phyloP scores from a whole-genome alignment of 2,888 invertebrate genomes.

The Orthosia gothica region DNA sequence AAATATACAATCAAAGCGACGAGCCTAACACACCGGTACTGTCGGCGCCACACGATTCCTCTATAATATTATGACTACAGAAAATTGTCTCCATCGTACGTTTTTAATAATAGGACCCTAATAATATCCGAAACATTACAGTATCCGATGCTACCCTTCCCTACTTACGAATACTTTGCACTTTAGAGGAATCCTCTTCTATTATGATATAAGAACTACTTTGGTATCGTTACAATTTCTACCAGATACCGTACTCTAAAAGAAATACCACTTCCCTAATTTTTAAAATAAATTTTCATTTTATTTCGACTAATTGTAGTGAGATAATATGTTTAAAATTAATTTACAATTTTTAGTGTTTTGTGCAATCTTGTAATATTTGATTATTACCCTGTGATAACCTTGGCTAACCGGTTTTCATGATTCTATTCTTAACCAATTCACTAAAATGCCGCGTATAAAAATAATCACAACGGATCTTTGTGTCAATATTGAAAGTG shows the following conservation, averaged over 20 bases:
- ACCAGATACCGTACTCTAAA: conserved; percentile 61
- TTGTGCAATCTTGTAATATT: conserved; percentile 75
- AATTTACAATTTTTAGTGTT: conserved; percentile 67
- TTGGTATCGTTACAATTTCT: conserved; percentile 53
- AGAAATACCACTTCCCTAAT: conserved; percentile 54
- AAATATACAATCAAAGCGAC: conserved; percentile 56
- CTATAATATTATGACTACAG: conserved; percentile 52
- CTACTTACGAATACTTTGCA: conserved; percentile 75
- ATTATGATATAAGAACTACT: conserved; percentile 43
- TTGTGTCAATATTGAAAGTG: no score
- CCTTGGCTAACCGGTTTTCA: conserved; percentile 79
- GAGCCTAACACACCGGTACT: conserved; percentile 49
- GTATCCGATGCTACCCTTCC: conserved; percentile 63
- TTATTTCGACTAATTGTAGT: conserved; percentile 55
- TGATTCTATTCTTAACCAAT: conserved; percentile 62
- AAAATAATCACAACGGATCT: no score
- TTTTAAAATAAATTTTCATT: conserved; percentile 57
- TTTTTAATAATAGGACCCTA: conserved; percentile 71
- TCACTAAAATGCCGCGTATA: conserved; percentile 39
- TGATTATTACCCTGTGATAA: conserved; percentile 84
- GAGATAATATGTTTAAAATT: conserved; percentile 53
- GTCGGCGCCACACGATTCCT: conserved; percentile 31
- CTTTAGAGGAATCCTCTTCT: conserved; percentile 64
- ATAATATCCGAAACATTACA: conserved; percentile 64
- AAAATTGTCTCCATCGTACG: conserved; percentile 64